These are phyloP conservation scores for Unio delphinus DNA, from an alignment of 2,888 invertebrate genomes.

Conservation along the genomic window DNA sequence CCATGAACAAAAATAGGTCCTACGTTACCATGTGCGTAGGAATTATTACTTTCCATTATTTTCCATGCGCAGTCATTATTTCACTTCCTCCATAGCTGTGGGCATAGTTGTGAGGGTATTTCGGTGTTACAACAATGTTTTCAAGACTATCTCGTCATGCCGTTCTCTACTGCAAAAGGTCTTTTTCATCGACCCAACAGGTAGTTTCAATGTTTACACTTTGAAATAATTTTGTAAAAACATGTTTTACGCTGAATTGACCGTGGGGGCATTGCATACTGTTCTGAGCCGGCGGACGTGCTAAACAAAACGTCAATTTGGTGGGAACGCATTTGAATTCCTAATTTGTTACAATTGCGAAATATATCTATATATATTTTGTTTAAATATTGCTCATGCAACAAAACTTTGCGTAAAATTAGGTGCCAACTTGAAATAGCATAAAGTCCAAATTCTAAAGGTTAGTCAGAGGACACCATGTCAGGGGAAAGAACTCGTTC, in stretches of 20 bases:
- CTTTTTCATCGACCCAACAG: slow-evolving; percentile 38
- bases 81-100: slow-evolving; percentile 11
- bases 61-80: slow-evolving; percentile 2
- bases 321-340: too few relatives aligned
- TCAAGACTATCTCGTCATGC: slow-evolving; percentile 49
- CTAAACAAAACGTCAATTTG: too few relatives aligned
- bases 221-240: not conserved
- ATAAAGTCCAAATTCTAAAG: not conserved
- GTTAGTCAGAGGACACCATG: slow-evolving; percentile 15
- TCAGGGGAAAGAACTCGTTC: slow-evolving; percentile 18
- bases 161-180: slow-evolving; percentile 27
- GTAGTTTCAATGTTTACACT: slow-evolving; percentile 8
- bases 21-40: slow-evolving; percentile 52
- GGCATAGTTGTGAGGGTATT: not conserved
- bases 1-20: not conserved
- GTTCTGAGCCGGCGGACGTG: too few relatives aligned
- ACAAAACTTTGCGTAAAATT: too few relatives aligned
- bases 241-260: not conserved
- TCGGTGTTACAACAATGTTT: slow-evolving; percentile 41
- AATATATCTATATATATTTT: too few relatives aligned
- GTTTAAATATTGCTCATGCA: too few relatives aligned
- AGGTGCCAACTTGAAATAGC: not conserved
- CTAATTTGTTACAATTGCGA: too few relatives aligned
- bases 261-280: too few relatives aligned
- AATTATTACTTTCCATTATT: slow-evolving; percentile 8